A percentile compares a stretch with the other conserved stretches of the same genome.
phyloP scores from a whole-genome alignment of 2,888 invertebrate species.

The Andrena minutula region DNA sequence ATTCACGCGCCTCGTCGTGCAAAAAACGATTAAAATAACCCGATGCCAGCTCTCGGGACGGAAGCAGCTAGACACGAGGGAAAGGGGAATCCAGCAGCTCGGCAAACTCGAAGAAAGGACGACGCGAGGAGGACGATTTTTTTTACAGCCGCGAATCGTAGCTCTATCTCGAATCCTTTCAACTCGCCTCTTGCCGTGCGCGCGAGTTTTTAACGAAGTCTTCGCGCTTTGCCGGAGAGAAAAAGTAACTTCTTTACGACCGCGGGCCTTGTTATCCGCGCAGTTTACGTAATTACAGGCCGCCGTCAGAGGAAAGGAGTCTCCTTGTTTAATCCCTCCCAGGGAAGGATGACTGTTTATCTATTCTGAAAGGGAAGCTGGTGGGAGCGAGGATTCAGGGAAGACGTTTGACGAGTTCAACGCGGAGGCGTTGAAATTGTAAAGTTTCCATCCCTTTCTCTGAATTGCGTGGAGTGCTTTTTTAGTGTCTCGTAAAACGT shows the following conservation, averaged over 20 bases:
- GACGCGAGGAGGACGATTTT: constrained; percentile 32
- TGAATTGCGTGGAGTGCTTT: background rate
- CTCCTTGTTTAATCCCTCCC: constrained; percentile 23
- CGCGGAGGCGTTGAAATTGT: constrained; percentile 16
- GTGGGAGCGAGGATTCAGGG: constrained; percentile 24
- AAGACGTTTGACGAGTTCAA: constrained; percentile 36
- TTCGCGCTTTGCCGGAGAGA: constrained; percentile 37
- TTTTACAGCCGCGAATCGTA: constrained; percentile 14
- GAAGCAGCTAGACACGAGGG: constrained; percentile 19
- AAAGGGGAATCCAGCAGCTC: background rate
- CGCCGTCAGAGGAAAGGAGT: background rate
- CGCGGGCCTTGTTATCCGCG: constrained; percentile 54
- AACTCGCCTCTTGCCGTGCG: constrained; percentile 13
- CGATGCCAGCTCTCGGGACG: constrained; percentile 17
- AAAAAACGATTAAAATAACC: constrained; percentile 24
- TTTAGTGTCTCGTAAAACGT: background rate
- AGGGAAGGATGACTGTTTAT: constrained; percentile 36
- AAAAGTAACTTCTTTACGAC: constrained; percentile 44
- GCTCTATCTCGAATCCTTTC: constrained; percentile 27
- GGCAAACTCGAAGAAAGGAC: constrained; percentile 13
- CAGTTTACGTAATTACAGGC: constrained; percentile 60
- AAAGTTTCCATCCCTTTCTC: constrained; percentile 8
- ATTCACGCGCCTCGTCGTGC: background rate
- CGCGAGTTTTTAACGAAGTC: constrained; percentile 53
- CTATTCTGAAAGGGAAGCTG: constrained; percentile 36